Evolutionary conservation across 2,797 vertebrate species (phyloP).

Genomic region (Zenarchopterus dispar): DNA sequence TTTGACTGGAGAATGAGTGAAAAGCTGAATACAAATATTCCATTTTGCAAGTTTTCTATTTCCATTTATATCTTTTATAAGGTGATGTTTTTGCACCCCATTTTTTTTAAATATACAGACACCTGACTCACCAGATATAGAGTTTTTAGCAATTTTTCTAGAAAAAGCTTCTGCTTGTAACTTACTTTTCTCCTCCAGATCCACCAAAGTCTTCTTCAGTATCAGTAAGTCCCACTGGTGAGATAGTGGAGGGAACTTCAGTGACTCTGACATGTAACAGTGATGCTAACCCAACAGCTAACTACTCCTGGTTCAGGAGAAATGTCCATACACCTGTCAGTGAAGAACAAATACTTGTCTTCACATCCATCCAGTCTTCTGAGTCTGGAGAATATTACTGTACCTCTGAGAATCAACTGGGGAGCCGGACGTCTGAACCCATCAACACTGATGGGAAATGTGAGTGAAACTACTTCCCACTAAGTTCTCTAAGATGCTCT

Average conservation of each 20-base stretch:
- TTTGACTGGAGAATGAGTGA: no score
- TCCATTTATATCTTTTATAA: no score
- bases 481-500: background rate
- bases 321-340: background rate
- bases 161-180: no score
- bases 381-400: slow-evolving; percentile 41
- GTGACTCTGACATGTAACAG: slow-evolving; percentile 54
- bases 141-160: no score
- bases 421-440: accelerated
- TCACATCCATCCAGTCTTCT: slow-evolving; percentile 23
- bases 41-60: no score
- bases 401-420: slow-evolving; percentile 20
- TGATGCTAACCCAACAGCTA: slow-evolving; percentile 40
- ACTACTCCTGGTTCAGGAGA: slow-evolving; percentile 38
- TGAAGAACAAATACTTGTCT: background rate
- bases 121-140: no score
- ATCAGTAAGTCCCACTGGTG: slow-evolving; percentile 30
- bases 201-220: background rate
- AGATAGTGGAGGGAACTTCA: slow-evolving; percentile 31
- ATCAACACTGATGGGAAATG: slow-evolving; percentile 6
- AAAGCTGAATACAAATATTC: no score
- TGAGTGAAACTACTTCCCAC: slow-evolving; percentile 15
- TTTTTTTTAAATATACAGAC: no score
- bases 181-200: slow-evolving; percentile 21
- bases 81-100: no score